phyloP scores from a whole-genome alignment of 1,140 invertebrate species.

The Megalopta genalis region DNA sequence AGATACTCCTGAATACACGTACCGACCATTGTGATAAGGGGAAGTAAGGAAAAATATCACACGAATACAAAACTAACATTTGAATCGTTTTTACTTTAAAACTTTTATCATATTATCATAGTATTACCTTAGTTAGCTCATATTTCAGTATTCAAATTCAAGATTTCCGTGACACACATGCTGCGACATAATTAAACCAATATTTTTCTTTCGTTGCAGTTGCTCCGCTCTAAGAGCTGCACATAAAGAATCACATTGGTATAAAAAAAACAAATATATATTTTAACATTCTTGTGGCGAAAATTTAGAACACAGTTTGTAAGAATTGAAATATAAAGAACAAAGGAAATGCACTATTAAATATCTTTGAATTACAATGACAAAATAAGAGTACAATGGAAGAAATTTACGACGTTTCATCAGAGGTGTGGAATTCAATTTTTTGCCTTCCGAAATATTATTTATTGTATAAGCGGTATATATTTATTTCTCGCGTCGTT shows the following conservation, averaged over 20 bases:
- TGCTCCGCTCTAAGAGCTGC: neutral
- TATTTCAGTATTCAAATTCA: neutral
- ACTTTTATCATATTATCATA: slow-evolving; percentile 1
- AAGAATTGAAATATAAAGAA: neutral
- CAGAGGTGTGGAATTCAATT: neutral
- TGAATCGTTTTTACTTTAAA: slow-evolving; percentile 4
- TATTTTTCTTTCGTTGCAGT: neutral
- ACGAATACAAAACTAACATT: neutral
- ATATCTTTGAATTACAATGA: neutral
- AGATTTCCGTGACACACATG: neutral
- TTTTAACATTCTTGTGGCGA: slow-evolving; percentile 10
- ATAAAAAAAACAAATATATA: neutral
- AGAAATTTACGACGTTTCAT: neutral
- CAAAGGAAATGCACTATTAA: neutral
- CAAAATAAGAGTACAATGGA: neutral
- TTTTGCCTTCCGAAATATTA: neutral
- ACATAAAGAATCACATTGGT: neutral
- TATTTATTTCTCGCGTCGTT: neutral
- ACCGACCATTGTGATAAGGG: slow-evolving; percentile 33
- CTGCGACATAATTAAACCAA: neutral
- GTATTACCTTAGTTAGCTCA: slow-evolving; percentile 15
- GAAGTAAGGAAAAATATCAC: slow-evolving; percentile 24
- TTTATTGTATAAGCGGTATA: too few species aligned
- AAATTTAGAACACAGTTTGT: neutral
- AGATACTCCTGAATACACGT: slow-evolving; percentile 21